Percentiles rank a stretch among this genome's conserved stretches.
These are phyloP conservation scores for Syngnathus typhle DNA, from an alignment of 2,113 vertebrate genomes.

Conservation along the genomic window DNA sequence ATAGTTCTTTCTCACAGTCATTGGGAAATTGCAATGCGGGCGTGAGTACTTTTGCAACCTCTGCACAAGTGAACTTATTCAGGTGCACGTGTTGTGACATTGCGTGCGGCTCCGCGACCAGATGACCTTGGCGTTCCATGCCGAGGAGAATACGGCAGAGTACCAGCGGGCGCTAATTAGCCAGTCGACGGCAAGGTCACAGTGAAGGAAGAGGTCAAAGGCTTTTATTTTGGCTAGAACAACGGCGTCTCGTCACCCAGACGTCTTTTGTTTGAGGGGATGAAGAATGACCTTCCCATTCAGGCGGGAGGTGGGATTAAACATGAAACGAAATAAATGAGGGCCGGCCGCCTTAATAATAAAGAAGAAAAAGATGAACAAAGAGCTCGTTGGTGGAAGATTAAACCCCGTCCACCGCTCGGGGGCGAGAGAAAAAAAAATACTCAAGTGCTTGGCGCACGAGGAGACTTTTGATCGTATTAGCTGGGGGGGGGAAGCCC, in stretches of 20 bases:
- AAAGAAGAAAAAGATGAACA: not conserved
- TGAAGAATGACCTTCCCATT: constrained; percentile 38
- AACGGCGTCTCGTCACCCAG: constrained; percentile 21
- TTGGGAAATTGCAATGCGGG: too few relatives aligned
- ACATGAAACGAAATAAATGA: constrained; percentile 7
- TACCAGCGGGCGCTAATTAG: constrained; percentile 11
- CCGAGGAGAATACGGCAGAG: not conserved
- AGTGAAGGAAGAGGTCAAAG: constrained; percentile 18
- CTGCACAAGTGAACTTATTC: too few relatives aligned
- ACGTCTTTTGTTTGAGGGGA: constrained; percentile 23
- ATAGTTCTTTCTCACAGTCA: too few relatives aligned
- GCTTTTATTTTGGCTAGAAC: constrained; percentile 29
- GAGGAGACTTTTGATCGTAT: not conserved
- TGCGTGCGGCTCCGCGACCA: not conserved
- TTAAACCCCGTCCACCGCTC: not conserved
- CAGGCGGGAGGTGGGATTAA: constrained; percentile 31
- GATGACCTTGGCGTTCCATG: not conserved
- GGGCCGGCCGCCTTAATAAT: not conserved
- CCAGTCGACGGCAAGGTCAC: constrained; percentile 16
- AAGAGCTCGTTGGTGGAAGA: constrained; percentile 12
- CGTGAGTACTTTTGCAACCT: too few relatives aligned
- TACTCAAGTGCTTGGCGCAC: not conserved
- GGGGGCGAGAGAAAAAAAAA: not conserved
- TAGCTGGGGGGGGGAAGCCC: not conserved
- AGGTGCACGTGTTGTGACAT: too few relatives aligned